These are phyloP conservation scores for Triplophysa bombifrons DNA, from an alignment of 2,797 vertebrate species.

Conservation along the genomic window DNA sequence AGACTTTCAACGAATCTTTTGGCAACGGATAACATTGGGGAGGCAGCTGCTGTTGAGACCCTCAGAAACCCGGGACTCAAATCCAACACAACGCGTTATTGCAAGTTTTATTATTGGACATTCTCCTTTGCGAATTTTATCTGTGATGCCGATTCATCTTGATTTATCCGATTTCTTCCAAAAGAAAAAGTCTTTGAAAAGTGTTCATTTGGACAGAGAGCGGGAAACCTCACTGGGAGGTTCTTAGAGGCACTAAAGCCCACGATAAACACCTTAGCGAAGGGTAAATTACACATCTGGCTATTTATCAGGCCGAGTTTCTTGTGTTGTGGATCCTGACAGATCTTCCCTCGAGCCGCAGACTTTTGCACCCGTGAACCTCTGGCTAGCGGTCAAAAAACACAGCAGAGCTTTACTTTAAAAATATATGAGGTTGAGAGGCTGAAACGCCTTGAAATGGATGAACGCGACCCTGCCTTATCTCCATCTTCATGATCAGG, in stretches of 20 bases:
- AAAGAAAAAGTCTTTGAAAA: conserved; percentile 6
- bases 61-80: not conserved
- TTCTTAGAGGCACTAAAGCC: not conserved
- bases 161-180: not conserved
- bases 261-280: not conserved
- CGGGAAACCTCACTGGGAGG: not conserved
- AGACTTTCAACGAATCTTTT: conserved; percentile 33
- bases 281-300: not conserved
- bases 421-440: conserved; percentile 37
- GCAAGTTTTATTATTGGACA: not conserved
- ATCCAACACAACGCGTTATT: not conserved
- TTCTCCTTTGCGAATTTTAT: conserved; percentile 19
- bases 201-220: not conserved
- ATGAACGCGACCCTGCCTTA: conserved; percentile 5
- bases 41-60: not conserved
- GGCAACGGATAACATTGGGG: conserved; percentile 7
- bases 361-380: not conserved
- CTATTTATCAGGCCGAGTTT: conserved; percentile 19
- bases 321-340: not conserved
- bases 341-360: conserved; percentile 11
- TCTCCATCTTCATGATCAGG: conserved; percentile 35
- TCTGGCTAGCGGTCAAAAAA: not conserved
- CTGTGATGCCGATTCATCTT: not conserved
- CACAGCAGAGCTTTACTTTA: conserved; percentile 4
- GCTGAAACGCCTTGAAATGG: conserved; percentile 23